These are phyloP conservation scores for Brenthis hecate DNA, from an alignment of 2,888 invertebrate species.

Conservation along the genomic window DNA sequence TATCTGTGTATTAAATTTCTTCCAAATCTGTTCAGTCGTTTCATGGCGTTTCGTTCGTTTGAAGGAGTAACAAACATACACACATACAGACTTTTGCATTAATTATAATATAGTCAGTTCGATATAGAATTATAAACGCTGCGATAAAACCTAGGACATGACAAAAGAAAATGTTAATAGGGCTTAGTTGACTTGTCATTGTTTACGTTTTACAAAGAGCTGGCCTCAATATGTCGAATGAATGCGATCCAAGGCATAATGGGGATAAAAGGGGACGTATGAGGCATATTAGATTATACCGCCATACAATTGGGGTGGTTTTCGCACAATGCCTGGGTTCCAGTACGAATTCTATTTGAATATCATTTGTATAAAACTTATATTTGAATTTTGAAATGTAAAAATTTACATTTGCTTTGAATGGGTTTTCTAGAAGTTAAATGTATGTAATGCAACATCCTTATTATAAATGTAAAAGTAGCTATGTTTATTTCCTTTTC, in stretches of 20 bases:
- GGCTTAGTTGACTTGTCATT: constrained; percentile 18
- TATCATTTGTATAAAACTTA: constrained; percentile 28
- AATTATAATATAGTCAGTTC: neutral
- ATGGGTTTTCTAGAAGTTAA: neutral
- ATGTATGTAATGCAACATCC: neutral
- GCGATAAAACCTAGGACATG: neutral
- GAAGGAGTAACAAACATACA: no score
- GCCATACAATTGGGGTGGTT: constrained; percentile 22
- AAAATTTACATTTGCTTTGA: neutral
- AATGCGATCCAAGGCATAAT: constrained; percentile 15
- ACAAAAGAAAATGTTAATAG: constrained; percentile 19
- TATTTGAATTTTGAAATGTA: constrained; percentile 19
- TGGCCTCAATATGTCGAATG: constrained; percentile 21
- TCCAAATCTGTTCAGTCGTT: no score
- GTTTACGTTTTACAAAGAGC: constrained; percentile 21
- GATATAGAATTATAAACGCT: neutral
- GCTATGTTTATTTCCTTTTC: no score
- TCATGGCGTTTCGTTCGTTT: no score
- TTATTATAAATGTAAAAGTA: no score
- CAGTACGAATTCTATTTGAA: constrained; percentile 19
- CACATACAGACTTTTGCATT: no score
- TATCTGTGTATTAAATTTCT: no score
- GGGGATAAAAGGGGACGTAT: constrained; percentile 18
- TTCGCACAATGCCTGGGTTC: constrained; percentile 8
- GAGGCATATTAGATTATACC: constrained; percentile 22